Percentiles rank a stretch among this genome's conserved stretches.
phyloP scores from a whole-genome alignment of 1,140 invertebrate species.

The Hirudo medicinalis region DNA sequence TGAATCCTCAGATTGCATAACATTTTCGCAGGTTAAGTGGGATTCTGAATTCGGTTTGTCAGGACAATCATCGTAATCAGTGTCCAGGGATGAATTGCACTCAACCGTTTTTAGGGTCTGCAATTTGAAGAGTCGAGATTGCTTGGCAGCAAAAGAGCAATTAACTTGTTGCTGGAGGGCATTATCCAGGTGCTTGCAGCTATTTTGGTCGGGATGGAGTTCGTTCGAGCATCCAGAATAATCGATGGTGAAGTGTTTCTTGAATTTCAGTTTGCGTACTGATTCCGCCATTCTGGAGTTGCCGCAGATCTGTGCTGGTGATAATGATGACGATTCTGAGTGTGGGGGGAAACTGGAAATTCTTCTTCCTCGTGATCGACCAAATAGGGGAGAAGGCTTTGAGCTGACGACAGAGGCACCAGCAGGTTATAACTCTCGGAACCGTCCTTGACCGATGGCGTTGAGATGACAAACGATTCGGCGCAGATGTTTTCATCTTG shows the following conservation, averaged over 20 bases:
- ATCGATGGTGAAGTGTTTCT: slow-evolving; percentile 14
- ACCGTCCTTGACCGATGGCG: slow-evolving; percentile 8
- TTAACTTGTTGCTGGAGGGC: no score
- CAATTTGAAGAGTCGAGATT: no score
- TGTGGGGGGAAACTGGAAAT: background rate
- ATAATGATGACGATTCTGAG: background rate
- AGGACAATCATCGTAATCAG: no score
- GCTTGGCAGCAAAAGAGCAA: no score
- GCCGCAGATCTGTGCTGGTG: no score
- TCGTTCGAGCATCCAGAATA: slow-evolving; percentile 5
- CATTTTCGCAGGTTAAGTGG: no score
- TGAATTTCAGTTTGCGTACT: background rate
- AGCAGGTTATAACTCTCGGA: slow-evolving; percentile 13
- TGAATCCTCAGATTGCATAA: no score
- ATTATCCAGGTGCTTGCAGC: no score
- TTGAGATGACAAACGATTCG: slow-evolving; percentile 12
- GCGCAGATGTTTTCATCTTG: slow-evolving; percentile 10
- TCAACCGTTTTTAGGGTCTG: no score
- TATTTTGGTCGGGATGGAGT: no score
- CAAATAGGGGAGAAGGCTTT: slow-evolving; percentile 13
- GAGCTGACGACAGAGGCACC: slow-evolving; percentile 10
- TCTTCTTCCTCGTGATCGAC: background rate
- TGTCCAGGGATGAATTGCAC: no score
- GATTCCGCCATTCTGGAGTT: background rate
- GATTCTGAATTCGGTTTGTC: no score